Evolutionary conservation across 2,888 invertebrate species (phyloP), one percentile per base, ranked within the genome.

Genomic region (Epistrophella euchroma): DNA sequence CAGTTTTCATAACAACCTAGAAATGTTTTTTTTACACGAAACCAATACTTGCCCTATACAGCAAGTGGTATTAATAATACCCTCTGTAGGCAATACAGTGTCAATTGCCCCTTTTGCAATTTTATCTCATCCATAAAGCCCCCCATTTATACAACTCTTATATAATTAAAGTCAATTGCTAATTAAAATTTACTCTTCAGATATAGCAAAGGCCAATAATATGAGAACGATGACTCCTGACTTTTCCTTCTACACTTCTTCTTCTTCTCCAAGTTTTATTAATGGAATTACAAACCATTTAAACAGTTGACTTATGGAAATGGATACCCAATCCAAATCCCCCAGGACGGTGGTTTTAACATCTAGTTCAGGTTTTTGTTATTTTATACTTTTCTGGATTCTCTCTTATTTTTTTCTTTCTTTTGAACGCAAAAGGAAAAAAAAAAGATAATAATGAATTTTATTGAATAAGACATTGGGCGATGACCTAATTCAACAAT

Each of bases 241-340:
- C 40, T 64, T 43, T 32, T 28, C 7, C 43, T 35, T 52, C 50
- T 52, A 6, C 64, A 19, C 28, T 52, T 52, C 40, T 25, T 25
- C 25, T 22, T 25, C 47, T 43, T 64, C 64, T 64, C 15, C 0
- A 45, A 32, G 17, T 66, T 52, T 52, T 56, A 73, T 58, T 86
- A 86, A 86, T 86, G 86, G 77, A 86, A 86, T 86, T 86, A 82
- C 81, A 82, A 86, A 66, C 68, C 82, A 47, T 82, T 82, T 77
- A 81, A 68, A 50, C 52, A 73, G 43, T 77, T 60, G 66, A 60
- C 47, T 62, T 68, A 19, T 68, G 19, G 47, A 66, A 66, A 47
- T 66, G 55, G 28, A 74, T 78, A 74, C 79, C 83, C 62, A 47
- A 43, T 62, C 28, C 25, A 52, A 50, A 5, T 25, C 3, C 68